Base-by-base conservation (phyloP, 2,113 vertebrate species). In the Grammomys surdaster region DNA sequence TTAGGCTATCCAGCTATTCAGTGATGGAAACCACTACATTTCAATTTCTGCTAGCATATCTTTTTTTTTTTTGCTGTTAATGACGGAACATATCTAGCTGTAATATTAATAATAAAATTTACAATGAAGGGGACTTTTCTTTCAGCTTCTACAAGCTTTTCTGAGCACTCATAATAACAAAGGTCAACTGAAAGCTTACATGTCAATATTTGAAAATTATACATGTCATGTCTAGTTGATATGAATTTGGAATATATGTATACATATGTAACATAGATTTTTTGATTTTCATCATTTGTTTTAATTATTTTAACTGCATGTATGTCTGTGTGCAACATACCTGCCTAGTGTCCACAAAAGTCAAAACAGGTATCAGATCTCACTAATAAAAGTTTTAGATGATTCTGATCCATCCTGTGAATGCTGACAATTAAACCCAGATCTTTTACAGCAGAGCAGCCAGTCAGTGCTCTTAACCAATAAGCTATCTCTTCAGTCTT, bases 161-260 rank as follows among this genome's bases (percentile, higher is more conserved):
- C 90, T 94, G 91, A 97, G 94, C 81, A 97, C 85, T 97, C 89
- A 95, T 40, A 19, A 8, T n/a, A 93, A 95, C 1, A 90, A 96
- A 97, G 95, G 96, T 94, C 77, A 54, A 77, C 94, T 86, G 80
- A 95, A 94, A 96, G 87, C 90, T 97, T 91, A 92, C 63, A 84
- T 17, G 95, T 88, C 93, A 90, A 92, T 86, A 95, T 92, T 96
- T 95, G 94, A 95, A 82, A 97, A 96, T 96, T 96, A 96, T 96
- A 93, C 76, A 95, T 97, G 95, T 92, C 86, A 28, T 96, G 97
- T 97, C 97, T 96, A 94, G 97, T 97, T 98, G 96, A 93, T 93
- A 95, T 93, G 78, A 96, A 93, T 97, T 97, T 97, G 96, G 87
- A 97, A 96, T 85, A 80, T 20, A 60, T 31, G 16, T 33, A 48